Conservation (phyloP, 2,797 vertebrate species). For the Chelonia mydas region DNA sequence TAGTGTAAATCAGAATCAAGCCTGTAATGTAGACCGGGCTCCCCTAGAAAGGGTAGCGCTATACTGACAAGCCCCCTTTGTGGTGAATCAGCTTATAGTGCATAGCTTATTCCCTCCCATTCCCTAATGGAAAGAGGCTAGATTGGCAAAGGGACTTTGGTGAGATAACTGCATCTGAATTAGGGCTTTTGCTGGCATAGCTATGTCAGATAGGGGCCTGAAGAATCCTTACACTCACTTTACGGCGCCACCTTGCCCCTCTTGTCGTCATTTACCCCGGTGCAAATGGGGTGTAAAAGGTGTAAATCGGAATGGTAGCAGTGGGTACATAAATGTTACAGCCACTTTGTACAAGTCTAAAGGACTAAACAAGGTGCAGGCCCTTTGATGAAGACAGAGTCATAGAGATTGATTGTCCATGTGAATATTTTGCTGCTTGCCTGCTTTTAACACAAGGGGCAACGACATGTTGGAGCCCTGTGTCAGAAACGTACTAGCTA, state of each 20-base stretch:
- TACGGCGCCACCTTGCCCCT: background rate
- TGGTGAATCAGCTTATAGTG: no score
- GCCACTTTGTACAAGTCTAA: background rate
- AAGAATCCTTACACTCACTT: background rate
- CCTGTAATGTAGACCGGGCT: background rate
- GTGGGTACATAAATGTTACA: background rate
- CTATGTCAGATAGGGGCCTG: background rate
- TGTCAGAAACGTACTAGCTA: background rate
- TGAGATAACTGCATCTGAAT: no score
- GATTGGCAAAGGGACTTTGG: no score
- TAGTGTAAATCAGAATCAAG: background rate
- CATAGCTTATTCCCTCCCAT: no score
- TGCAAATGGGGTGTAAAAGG: background rate
- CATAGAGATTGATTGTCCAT: rapidly evolving
- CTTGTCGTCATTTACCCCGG: background rate
- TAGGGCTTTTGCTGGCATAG: no score
- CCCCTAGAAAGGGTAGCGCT: background rate
- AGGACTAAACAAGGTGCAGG: rapidly evolving
- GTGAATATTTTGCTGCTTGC: background rate
- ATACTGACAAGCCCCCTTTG: no score
- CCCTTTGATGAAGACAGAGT: background rate
- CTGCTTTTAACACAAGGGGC: background rate
- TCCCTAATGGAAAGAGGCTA: no score
- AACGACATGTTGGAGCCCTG: background rate
- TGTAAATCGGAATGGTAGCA: background rate